Conservation (phyloP, 2,113 vertebrate species). For the Planiliza haematocheilus region DNA sequence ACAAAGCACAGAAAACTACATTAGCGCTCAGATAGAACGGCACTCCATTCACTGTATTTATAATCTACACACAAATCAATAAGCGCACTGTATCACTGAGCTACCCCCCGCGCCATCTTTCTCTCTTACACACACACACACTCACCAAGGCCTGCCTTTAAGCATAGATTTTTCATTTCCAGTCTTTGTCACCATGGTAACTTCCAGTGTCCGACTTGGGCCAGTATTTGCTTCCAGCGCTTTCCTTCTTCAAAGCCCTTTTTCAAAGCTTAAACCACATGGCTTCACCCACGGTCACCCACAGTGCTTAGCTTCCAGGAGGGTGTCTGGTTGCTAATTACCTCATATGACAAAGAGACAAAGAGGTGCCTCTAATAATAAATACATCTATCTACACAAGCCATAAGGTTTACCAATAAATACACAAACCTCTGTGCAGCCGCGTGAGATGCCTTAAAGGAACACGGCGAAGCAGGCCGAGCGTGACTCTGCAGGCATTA, state of each 20-base stretch:
- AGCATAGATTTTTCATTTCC: conserved; percentile 81
- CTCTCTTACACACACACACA: conserved; percentile 45
- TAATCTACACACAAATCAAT: conserved; percentile 73
- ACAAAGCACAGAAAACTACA: conserved; percentile 42
- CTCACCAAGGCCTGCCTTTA: conserved; percentile 70
- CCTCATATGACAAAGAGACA: conserved; percentile 46
- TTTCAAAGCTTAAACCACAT: conserved; percentile 68
- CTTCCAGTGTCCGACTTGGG: conserved; percentile 80
- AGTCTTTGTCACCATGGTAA: conserved; percentile 84
- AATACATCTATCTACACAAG: conserved; percentile 39
- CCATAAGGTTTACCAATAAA: conserved; percentile 23
- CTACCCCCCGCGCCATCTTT: conserved; percentile 8
- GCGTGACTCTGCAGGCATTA: conserved; percentile 31
- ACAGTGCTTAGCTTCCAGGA: conserved; percentile 40
- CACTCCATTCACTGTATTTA: conserved; percentile 50
- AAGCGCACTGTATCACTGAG: conserved; percentile 64
- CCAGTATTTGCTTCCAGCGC: conserved; percentile 68
- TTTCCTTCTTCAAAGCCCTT: conserved; percentile 71
- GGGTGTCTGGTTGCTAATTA: conserved; percentile 66
- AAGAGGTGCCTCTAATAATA: conserved; percentile 55
- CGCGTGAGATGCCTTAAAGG: neutral
- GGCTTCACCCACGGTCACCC: conserved; percentile 64
- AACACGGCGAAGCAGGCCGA: neutral
- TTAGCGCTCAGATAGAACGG: conserved; percentile 15
- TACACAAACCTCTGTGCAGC: neutral